These are phyloP conservation scores for Melinopterus prodromus DNA, from an alignment of 2,888 invertebrate genomes.

Conservation along the genomic window DNA sequence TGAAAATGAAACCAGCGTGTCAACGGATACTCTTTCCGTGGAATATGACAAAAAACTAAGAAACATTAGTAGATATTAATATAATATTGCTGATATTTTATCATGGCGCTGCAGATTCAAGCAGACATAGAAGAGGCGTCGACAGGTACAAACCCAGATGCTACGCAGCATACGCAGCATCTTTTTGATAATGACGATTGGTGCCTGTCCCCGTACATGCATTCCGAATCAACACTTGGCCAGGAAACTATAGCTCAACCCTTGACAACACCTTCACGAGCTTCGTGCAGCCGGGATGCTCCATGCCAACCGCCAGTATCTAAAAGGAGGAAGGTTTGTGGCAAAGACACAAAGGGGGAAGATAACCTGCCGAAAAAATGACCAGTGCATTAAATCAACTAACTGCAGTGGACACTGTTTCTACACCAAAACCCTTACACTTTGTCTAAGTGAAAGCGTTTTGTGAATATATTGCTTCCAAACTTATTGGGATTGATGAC, in stretches of 20 bases:
- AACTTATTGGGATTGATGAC: neutral
- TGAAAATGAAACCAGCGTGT: neutral
- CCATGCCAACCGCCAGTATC: neutral
- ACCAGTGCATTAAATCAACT: neutral
- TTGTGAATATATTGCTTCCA: neutral
- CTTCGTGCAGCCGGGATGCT: constrained; percentile 4
- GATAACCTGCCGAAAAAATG: neutral
- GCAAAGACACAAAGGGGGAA: neutral
- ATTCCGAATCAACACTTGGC: neutral
- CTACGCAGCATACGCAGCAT: neutral
- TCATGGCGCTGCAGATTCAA: neutral
- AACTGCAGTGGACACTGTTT: neutral
- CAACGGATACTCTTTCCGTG: neutral
- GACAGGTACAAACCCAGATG: neutral
- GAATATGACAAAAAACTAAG: neutral
- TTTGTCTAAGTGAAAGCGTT: neutral
- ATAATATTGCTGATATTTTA: neutral
- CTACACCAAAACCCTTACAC: neutral
- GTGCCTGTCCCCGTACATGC: neutral
- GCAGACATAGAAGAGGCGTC: neutral
- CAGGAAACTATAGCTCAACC: neutral
- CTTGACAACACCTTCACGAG: neutral
- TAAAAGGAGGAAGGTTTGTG: neutral
- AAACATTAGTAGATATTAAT: neutral
- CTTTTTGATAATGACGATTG: neutral